A percentile compares a stretch with the other conserved stretches of the same genome.
Evolutionary conservation across 2,888 invertebrate genomes (phyloP).

Genomic region (Cyclophora albipunctata): DNA sequence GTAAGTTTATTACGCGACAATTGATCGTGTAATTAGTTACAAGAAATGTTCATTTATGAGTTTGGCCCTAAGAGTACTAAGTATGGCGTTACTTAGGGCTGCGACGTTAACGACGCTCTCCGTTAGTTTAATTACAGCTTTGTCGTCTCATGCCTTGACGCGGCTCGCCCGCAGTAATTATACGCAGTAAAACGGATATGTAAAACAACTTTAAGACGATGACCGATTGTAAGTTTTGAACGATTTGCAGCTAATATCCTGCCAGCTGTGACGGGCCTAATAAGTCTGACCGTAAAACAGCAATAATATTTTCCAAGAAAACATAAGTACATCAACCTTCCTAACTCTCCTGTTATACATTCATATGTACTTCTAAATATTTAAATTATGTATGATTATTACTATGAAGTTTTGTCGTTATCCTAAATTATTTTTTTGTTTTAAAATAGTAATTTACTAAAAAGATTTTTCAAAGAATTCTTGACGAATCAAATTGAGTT

Average conservation of each 20-base stretch:
- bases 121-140: conserved; percentile 69
- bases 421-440: too few relatives aligned
- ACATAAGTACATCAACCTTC: conserved; percentile 1
- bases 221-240: conserved; percentile 44
- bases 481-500: too few relatives aligned
- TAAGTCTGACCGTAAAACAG: conserved; percentile 46
- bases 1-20: conserved; percentile 27
- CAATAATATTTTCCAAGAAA: conserved; percentile 45
- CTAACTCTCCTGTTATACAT: too few relatives aligned
- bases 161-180: conserved; percentile 55
- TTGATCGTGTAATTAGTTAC: conserved; percentile 24
- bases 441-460: too few relatives aligned
- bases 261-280: conserved; percentile 49
- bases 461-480: too few relatives aligned
- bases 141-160: conserved; percentile 36
- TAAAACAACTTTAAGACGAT: conserved; percentile 53
- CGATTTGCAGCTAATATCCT: conserved; percentile 62
- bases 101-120: conserved; percentile 54
- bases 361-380: too few relatives aligned
- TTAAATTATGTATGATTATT: too few relatives aligned
- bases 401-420: too few relatives aligned
- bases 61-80: conserved; percentile 38
- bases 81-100: conserved; percentile 31
- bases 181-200: conserved; percentile 63
- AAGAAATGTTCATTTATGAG: conserved; percentile 35